phyloP scores from a whole-genome alignment of 2,113 vertebrate genomes.

The Taxidea taxus region DNA sequence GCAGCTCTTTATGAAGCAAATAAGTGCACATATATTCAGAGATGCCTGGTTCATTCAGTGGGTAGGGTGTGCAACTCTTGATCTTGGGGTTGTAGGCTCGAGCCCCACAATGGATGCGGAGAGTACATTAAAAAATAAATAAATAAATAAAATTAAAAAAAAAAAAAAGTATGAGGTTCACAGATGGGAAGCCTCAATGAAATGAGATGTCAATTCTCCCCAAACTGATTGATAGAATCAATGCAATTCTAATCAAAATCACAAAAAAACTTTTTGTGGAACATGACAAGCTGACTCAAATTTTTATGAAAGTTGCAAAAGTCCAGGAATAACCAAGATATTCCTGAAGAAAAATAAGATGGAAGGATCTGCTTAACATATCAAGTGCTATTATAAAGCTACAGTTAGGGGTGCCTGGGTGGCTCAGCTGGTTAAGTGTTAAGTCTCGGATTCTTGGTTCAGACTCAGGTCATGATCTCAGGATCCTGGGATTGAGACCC shows the following conservation, averaged over 20 bases:
- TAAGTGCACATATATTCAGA: neutral
- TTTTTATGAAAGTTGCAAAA: neutral
- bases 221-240: neutral
- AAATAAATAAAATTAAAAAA: neutral
- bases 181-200: neutral
- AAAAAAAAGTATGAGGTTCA: neutral
- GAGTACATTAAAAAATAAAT: neutral
- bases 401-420: neutral
- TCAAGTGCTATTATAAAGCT: neutral
- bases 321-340: neutral
- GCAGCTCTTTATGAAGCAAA: neutral
- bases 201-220: conserved; percentile 7
- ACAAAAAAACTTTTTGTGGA: neutral
- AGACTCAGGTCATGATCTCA: neutral
- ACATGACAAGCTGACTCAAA: neutral
- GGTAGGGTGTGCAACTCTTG: neutral
- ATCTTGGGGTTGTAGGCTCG: neutral
- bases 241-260: neutral
- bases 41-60: neutral
- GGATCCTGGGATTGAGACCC: neutral
- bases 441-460: neutral
- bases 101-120: neutral
- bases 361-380: neutral
- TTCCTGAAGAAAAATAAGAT: neutral
- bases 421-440: neutral